A percentile compares a stretch with the other conserved stretches of the same genome.
Evolutionary conservation across 2,797 vertebrate genomes (phyloP).

Genomic region (Scarus forsteni): DNA sequence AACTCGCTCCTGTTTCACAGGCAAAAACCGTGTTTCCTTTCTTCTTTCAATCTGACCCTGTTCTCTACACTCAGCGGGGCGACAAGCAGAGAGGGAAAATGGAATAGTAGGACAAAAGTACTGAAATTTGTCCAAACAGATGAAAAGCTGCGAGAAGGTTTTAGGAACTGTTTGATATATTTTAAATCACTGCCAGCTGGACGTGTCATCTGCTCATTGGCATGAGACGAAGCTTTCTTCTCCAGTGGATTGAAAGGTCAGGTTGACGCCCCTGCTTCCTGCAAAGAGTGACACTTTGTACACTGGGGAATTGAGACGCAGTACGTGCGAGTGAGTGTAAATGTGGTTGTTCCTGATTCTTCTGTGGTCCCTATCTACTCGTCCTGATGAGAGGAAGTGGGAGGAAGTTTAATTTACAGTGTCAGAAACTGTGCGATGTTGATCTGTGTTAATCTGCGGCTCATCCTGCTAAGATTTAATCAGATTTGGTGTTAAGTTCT

Average conservation of each 20-base stretch:
- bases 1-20: slow-evolving; percentile 6
- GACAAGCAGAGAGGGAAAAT: slow-evolving; percentile 33
- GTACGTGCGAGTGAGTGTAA: not conserved
- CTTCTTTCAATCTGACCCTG: slow-evolving; percentile 22
- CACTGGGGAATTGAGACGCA: slow-evolving; percentile 11
- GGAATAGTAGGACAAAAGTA: slow-evolving; percentile 51
- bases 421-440: slow-evolving; percentile 59
- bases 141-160: slow-evolving; percentile 47
- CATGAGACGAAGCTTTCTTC: slow-evolving; percentile 67
- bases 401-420: slow-evolving; percentile 65
- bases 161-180: slow-evolving; percentile 61
- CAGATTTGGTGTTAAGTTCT: slow-evolving; percentile 25
- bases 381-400: slow-evolving; percentile 21
- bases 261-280: slow-evolving; percentile 53
- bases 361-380: not conserved
- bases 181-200: slow-evolving; percentile 74
- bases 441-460: slow-evolving; percentile 70
- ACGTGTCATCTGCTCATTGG: slow-evolving; percentile 70
- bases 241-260: slow-evolving; percentile 74
- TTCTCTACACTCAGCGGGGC: slow-evolving; percentile 23
- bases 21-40: not conserved
- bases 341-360: not conserved
- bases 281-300: slow-evolving; percentile 35
- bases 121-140: slow-evolving; percentile 47
- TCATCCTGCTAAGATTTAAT: slow-evolving; percentile 49